These are phyloP conservation scores for Pantherophis guttatus DNA, from an alignment of 2,113 vertebrate genomes.

Conservation along the genomic window DNA sequence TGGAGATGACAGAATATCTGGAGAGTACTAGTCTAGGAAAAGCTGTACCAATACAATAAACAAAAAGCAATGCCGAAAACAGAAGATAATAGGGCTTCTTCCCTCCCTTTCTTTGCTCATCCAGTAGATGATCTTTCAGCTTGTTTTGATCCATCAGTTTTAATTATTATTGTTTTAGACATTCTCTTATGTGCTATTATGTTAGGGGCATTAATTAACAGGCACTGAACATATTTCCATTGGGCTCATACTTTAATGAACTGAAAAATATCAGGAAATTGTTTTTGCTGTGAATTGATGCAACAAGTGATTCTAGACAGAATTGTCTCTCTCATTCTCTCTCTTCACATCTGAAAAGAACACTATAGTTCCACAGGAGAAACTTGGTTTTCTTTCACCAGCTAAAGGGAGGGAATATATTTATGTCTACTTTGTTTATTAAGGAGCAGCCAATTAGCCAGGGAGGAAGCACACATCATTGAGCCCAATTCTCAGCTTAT, in stretches of 20 bases:
- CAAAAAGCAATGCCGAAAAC: neutral
- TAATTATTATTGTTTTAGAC: slow-evolving; percentile 36
- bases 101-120: slow-evolving; percentile 22
- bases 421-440: neutral
- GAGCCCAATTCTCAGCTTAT: neutral
- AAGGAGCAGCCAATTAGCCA: neutral
- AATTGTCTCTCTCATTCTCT: neutral
- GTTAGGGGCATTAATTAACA: slow-evolving; percentile 11
- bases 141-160: slow-evolving; percentile 37
- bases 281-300: slow-evolving; percentile 28
- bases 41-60: neutral
- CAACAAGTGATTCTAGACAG: slow-evolving; percentile 4
- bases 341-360: neutral
- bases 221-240: slow-evolving; percentile 33
- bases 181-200: slow-evolving; percentile 38
- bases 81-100: neutral
- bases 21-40: neutral
- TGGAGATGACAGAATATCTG: neutral
- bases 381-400: neutral
- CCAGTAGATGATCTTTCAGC: slow-evolving; percentile 4
- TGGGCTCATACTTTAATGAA: slow-evolving; percentile 31
- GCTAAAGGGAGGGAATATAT: neutral
- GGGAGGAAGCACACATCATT: neutral
- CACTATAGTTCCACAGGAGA: neutral
- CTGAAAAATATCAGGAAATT: slow-evolving; percentile 40